These are phyloP conservation scores for Cheumatopsyche charites DNA, from an alignment of 1,140 invertebrate genomes.

Conservation along the genomic window DNA sequence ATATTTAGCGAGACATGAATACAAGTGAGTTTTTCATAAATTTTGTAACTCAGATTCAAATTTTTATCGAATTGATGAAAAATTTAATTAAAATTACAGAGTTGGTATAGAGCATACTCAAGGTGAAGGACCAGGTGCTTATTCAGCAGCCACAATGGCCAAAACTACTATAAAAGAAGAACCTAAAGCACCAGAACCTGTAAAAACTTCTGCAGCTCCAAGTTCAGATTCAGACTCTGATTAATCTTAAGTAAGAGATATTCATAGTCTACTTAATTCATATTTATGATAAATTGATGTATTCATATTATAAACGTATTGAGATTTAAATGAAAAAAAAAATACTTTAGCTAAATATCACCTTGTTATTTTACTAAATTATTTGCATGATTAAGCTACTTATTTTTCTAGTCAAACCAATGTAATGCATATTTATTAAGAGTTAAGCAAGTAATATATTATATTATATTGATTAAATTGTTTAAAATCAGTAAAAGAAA, in stretches of 20 bases:
- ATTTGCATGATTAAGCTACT: not conserved
- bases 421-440: not conserved
- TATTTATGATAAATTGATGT: not conserved
- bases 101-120: constrained; percentile 85
- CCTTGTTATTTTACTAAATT: not conserved
- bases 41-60: too few relatives aligned
- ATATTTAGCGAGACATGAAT: constrained; percentile 96
- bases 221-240: constrained; percentile 58
- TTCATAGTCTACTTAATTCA: not conserved
- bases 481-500: constrained; percentile 5
- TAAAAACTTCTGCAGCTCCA: constrained; percentile 55
- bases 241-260: constrained; percentile 32
- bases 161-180: constrained; percentile 59
- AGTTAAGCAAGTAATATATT: not conserved
- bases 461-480: not conserved
- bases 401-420: not conserved
- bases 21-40: constrained; percentile 71
- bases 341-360: too few relatives aligned
- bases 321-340: too few relatives aligned
- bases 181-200: constrained; percentile 52
- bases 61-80: too few relatives aligned
- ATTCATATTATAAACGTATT: constrained; percentile 7
- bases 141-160: constrained; percentile 71
- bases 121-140: constrained; percentile 76
- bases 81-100: constrained; percentile 55